phyloP scores from a whole-genome alignment of 2,113 vertebrate genomes.

The Sander vitreus region DNA sequence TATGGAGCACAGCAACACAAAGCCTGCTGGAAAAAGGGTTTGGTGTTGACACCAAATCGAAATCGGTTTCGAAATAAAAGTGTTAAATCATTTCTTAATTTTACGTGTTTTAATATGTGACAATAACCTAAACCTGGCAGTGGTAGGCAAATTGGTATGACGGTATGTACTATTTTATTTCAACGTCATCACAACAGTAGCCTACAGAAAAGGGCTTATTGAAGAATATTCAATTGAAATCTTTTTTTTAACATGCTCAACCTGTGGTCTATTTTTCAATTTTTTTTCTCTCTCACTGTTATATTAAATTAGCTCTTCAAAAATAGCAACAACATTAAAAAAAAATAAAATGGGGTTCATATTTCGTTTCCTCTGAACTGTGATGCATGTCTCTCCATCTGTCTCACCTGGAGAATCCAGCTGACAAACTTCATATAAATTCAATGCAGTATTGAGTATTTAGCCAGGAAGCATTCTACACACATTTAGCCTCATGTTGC shows the following conservation, averaged over 20 bases:
- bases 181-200: not conserved
- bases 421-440: slow-evolving; percentile 51
- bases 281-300: not conserved
- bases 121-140: not conserved
- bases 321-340: not conserved
- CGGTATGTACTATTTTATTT: not conserved
- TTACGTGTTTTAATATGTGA: slow-evolving; percentile 5
- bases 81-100: slow-evolving; percentile 18
- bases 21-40: not conserved
- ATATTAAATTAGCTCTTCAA: not conserved
- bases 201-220: not conserved
- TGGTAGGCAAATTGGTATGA: not conserved
- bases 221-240: not conserved
- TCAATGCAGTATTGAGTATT: slow-evolving; percentile 10
- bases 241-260: not conserved
- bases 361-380: slow-evolving; percentile 25
- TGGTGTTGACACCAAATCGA: slow-evolving; percentile 25
- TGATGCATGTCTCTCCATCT: slow-evolving; percentile 2
- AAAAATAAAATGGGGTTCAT: not conserved
- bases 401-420: slow-evolving; percentile 40
- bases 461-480: slow-evolving; percentile 12
- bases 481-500: slow-evolving; percentile 35
- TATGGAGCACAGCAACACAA: slow-evolving; percentile 24
- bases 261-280: not conserved
- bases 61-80: slow-evolving; percentile 27